Evolutionary conservation across 2,888 invertebrate species (phyloP), one percentile per base, ranked within the genome.

Genomic region (Aphidoletes aphidimyza): DNA sequence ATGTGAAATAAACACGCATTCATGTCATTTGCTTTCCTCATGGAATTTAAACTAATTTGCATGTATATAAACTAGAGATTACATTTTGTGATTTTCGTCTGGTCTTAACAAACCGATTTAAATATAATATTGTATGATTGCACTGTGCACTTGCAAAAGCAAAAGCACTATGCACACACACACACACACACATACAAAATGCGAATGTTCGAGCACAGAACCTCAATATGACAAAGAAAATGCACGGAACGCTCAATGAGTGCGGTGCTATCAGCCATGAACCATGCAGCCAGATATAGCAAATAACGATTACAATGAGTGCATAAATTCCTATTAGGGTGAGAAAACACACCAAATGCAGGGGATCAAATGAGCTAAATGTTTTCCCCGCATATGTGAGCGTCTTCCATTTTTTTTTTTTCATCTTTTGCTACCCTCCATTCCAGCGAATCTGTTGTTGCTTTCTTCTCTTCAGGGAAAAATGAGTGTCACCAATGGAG

Each of bases 251-350:
- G 30, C 14, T 9, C 8, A 42, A 42, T 42, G 14, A 5, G 2
- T 69, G 69, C 11, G 6, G 14, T 26, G 26, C 22, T 69, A 69
- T 69, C 69, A 5, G 30, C 2, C 6, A 14, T 69, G 14, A 69
- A 14, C 69, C 69, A 69, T 69, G 69, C 69, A 69, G 11, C 69
- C 11, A 69, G 69, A 69, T 69, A 69, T 69, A 3, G 69, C 30
- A 69, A 69, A 69, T 69, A 69, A 69, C 69, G 69, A 69, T 69
- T 69, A 69, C 69, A 69, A 69, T 69, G 34, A 69, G 69, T 69
- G 69, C 69, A 69, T 69, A 69, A 69, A 69, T 69, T 69, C 69
- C 69, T 30, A 69, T 69, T 69, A 69, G 34, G 69, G 6, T n/a
- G 54, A 39, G 39, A 39, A 22, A 54, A 54, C 6, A 54, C 22